Evolutionary conservation across 2,797 vertebrate species (phyloP).

Genomic region (Gymnoscopelus microlampas): DNA sequence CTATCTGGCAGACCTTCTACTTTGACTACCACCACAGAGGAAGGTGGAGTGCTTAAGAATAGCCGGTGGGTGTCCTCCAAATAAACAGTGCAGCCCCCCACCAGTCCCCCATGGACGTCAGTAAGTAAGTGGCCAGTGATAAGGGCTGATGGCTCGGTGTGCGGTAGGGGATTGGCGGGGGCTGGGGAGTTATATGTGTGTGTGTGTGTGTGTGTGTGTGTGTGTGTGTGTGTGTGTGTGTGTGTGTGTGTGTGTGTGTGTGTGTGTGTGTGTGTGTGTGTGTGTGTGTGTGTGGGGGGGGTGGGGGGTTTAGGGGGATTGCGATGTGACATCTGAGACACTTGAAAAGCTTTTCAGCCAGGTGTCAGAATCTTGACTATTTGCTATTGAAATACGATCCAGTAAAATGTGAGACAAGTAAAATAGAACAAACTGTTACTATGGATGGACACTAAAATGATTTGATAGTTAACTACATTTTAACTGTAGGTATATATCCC

Average conservation of each 20-base stretch:
- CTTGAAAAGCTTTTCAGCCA: constrained; percentile 67
- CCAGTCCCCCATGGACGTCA: constrained; percentile 54
- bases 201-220: too few relatives aligned
- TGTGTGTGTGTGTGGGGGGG: constrained; percentile 4
- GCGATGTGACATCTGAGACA: constrained; percentile 78
- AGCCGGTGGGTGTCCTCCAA: constrained; percentile 61
- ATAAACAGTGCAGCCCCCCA: constrained; percentile 64
- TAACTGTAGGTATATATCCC: too few relatives aligned
- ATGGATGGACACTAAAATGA: background rate
- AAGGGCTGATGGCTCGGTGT: constrained; percentile 66
- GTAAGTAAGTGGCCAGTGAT: constrained; percentile 65
- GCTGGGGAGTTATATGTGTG: constrained; percentile 8
- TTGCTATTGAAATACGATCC: constrained; percentile 66
- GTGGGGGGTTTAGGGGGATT: constrained; percentile 45
- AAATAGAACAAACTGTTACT: constrained; percentile 33
- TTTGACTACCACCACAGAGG: constrained; percentile 24
- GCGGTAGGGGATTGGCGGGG: constrained; percentile 55
- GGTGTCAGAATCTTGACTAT: constrained; percentile 79
- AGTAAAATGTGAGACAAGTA: constrained; percentile 59
- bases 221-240: too few relatives aligned
- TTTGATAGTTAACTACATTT: background rate
- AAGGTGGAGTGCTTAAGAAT: constrained; percentile 60
- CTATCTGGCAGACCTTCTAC: constrained; percentile 26
- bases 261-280: too few relatives aligned
- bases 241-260: too few relatives aligned